Evolutionary conservation across 92 coral and sea anemone species (phyloP).

Genomic region (Siderastrea radians): DNA sequence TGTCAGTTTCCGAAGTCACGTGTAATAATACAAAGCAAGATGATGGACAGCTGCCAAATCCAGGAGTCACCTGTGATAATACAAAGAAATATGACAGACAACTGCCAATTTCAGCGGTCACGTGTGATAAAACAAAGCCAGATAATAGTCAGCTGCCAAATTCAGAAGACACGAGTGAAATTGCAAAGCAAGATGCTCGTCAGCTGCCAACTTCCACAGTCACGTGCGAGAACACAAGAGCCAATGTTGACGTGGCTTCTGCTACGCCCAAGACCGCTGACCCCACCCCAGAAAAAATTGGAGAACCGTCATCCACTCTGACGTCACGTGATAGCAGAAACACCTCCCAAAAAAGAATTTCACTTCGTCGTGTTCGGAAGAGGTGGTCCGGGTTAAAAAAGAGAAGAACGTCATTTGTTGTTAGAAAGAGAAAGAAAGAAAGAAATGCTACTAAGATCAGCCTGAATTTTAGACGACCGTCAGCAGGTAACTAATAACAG

Average conservation of each 20-base stretch:
- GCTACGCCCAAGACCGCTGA: no score
- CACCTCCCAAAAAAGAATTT: neutral
- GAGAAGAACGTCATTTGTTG: neutral
- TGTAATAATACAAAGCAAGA: neutral
- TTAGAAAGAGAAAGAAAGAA: neutral
- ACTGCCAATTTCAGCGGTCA: neutral
- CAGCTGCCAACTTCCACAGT: neutral
- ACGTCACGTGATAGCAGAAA: constrained; percentile 4
- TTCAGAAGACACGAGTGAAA: neutral
- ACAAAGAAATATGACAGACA: neutral
- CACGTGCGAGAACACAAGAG: neutral
- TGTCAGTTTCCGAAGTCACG: neutral
- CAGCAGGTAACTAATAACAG: neutral
- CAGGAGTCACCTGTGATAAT: neutral
- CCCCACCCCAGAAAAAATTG: neutral
- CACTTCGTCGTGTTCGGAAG: neutral
- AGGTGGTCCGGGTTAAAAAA: constrained; percentile 29
- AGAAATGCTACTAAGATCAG: neutral
- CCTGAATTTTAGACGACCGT: neutral
- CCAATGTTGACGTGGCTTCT: neutral
- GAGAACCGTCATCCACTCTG: neutral
- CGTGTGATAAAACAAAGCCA: neutral
- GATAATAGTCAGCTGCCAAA: neutral
- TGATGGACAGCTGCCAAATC: neutral
- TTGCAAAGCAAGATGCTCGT: neutral